Percentiles rank a stretch among this genome's conserved stretches.
These are phyloP conservation scores for Actinia tenebrosa DNA, from an alignment of 64 coral and sea anemone species.

Conservation along the genomic window DNA sequence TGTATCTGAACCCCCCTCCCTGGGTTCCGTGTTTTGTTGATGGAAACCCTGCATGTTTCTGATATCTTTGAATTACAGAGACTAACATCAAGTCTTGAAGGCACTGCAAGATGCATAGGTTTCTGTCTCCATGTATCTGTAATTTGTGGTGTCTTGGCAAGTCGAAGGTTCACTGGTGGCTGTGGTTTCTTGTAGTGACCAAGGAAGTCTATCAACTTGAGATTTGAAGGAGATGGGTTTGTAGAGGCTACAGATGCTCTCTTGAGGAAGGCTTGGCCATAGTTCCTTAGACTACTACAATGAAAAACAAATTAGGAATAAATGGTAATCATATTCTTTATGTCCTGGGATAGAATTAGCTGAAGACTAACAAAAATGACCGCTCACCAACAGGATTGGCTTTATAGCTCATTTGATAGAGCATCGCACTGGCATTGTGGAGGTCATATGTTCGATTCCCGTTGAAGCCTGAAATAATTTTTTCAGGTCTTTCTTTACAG, in stretches of 20 bases:
- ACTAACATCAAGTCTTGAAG: constrained; percentile 91
- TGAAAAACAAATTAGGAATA: not conserved
- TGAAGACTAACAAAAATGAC: too few species aligned
- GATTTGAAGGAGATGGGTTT: constrained; percentile 52
- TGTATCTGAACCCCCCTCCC: too few species aligned
- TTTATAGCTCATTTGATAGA: too few species aligned
- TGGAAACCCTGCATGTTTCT: too few species aligned
- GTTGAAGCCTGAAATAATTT: too few species aligned
- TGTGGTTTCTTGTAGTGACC: constrained; percentile 92
- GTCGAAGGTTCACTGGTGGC: constrained; percentile 95
- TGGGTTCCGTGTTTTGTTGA: too few species aligned
- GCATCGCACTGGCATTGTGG: too few species aligned
- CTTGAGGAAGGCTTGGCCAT: constrained; percentile 74
- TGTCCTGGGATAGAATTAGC: too few species aligned
- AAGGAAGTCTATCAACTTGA: constrained; percentile 91
- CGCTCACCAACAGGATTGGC: too few species aligned
- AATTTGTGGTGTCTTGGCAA: constrained; percentile 91
- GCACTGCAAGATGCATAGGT: constrained; percentile 48
- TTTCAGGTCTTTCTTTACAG: too few species aligned
- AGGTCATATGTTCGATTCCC: too few species aligned
- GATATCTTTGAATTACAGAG: not conserved
- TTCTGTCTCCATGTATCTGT: constrained; percentile 93
- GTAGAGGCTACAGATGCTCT: constrained; percentile 52
- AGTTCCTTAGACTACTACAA: constrained; percentile 51
- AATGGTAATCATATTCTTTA: not conserved